Conservation (phyloP, 2,888 invertebrate species). For the Ditula angustiorana region DNA sequence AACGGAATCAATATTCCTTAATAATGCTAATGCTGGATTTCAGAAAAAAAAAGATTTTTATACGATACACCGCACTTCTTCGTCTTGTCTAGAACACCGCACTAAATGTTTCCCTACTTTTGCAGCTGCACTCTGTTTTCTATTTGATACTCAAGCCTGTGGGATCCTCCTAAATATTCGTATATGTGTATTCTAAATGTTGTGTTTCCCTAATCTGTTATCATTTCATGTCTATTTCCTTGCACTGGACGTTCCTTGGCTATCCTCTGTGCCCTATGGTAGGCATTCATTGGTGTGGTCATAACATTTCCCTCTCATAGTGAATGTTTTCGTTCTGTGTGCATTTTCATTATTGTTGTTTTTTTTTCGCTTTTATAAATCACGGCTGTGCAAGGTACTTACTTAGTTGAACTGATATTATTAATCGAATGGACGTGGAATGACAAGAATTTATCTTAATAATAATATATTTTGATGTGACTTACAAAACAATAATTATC, state of each 20-base stretch:
- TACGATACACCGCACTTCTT: slow-evolving; percentile 67
- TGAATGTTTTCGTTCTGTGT: slow-evolving; percentile 22
- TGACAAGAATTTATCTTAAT: neutral
- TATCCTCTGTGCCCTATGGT: slow-evolving; percentile 11
- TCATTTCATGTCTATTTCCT: slow-evolving; percentile 11
- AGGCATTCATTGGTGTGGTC: slow-evolving; percentile 27
- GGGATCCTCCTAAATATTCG: slow-evolving; percentile 53
- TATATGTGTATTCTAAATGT: slow-evolving; percentile 52
- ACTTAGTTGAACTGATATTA: slow-evolving; percentile 5
- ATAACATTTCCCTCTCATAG: neutral
- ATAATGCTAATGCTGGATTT: slow-evolving; percentile 54
- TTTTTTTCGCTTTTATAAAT: slow-evolving; percentile 33
- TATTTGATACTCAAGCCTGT: slow-evolving; percentile 58
- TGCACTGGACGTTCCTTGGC: slow-evolving; percentile 20
- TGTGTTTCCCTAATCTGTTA: slow-evolving; percentile 42
- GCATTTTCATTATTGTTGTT: slow-evolving; percentile 30
- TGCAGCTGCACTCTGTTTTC: slow-evolving; percentile 66
- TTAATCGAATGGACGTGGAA: neutral
- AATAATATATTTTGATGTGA: too few species aligned
- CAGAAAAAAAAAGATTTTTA: slow-evolving; percentile 54
- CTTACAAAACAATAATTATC: neutral
- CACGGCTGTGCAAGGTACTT: slow-evolving; percentile 23
- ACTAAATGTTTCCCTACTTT: slow-evolving; percentile 75
- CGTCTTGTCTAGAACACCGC: slow-evolving; percentile 71
- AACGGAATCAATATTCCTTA: slow-evolving; percentile 42